Evolutionary conservation across 2,888 invertebrate genomes (phyloP), one percentile per base, ranked within the genome.

Genomic region (Holacanthella duospinosa): DNA sequence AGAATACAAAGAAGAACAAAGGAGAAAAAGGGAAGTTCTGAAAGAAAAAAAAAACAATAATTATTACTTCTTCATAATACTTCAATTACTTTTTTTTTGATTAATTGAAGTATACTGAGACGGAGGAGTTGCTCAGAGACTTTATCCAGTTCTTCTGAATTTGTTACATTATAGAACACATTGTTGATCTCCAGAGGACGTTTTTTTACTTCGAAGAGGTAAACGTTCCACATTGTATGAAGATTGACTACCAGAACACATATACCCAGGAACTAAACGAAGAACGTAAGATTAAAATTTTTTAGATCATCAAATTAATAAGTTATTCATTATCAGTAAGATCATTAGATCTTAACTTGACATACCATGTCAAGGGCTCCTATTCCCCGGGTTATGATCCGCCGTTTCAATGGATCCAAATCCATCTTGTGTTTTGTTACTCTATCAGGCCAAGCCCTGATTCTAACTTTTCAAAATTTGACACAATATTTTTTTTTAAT

Each of bases 331-430:
- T 55, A 12, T 12, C n/a, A n/a, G n/a, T n/a, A n/a, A n/a, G n/a
- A n/a, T n/a, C n/a, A n/a, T n/a, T n/a, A n/a, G n/a, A n/a, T n/a
- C 26, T 9, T 25, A 55, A 25, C 3, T 55, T 26, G 28, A 6
- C 59, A 24, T 25, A 59, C 59, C 44, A 36, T 59, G 26, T 59
- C 59, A 29, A 59, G 26, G 3, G 24, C 48, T 25, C n/a, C 59
- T 19, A 59, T 29, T 3, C 43, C 2, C 44, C 59, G 3, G 6
- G 59, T 59, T 21, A 59, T 26, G 21, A 44, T 4, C 4, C 48
- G 9, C 27, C 59, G 2, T 28, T 48, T 59, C 48, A 59, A 24
- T 6, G 59, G 59, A 28, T 59, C 59, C 59, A 59, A 59, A 36
- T 59, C 59, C 59, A 59, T 59, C 6, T 12, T 55, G n/a, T n/a